Conservation (phyloP, 2,888 invertebrate species). For the Alcis repandata region DNA sequence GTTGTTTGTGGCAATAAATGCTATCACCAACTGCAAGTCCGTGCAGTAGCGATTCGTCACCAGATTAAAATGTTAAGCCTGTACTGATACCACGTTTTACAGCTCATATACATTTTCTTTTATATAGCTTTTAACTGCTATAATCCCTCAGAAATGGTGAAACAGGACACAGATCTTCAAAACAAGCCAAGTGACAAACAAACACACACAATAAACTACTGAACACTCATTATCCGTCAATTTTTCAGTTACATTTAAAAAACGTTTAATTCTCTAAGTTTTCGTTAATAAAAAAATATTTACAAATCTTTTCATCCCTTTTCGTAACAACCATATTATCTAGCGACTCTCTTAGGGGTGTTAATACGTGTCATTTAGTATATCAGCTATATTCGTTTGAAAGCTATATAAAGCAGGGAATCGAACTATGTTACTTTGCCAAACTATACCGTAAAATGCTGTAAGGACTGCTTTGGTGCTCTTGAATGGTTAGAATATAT, state of each 20-base stretch:
- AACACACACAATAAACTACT: slow-evolving; percentile 50
- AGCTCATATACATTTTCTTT: no score
- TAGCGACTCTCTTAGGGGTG: background rate
- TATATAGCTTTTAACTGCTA: no score
- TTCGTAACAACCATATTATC: slow-evolving; percentile 14
- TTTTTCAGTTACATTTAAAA: slow-evolving; percentile 61
- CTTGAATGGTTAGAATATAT: no score
- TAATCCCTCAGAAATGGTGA: no score
- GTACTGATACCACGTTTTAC: no score
- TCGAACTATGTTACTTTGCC: no score
- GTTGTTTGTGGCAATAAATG: no score
- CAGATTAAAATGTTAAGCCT: no score
- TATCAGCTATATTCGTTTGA: background rate
- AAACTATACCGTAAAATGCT: no score
- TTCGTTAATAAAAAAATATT: slow-evolving; percentile 70
- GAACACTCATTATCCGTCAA: slow-evolving; percentile 61
- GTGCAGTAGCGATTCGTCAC: no score
- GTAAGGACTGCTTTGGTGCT: no score
- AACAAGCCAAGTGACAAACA: slow-evolving; percentile 29
- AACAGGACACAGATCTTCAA: background rate
- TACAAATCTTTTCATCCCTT: slow-evolving; percentile 58
- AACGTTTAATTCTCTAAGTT: slow-evolving; percentile 53
- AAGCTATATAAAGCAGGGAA: background rate
- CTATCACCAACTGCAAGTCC: no score
- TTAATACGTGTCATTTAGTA: slow-evolving; percentile 14